Evolutionary conservation across 2,113 vertebrate genomes (phyloP).

Genomic region (Gnathonemus longibarbis): DNA sequence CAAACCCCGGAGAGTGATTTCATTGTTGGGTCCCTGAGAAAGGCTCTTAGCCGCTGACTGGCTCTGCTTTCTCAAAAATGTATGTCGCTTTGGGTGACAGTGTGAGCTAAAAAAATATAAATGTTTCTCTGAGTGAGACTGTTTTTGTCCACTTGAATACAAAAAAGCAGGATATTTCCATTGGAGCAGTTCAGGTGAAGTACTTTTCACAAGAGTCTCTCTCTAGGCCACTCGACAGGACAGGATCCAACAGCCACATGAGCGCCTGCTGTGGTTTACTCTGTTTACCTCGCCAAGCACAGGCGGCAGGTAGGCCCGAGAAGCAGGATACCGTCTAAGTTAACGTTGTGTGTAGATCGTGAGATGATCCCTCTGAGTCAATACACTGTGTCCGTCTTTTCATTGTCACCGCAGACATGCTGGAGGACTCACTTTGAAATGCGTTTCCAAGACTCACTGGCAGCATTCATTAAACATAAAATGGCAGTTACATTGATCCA

Average conservation of each 20-base stretch:
- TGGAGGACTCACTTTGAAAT: background rate
- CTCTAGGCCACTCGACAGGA: background rate
- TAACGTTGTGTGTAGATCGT: constrained; percentile 46
- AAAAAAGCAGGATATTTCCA: background rate
- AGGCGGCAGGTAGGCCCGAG: constrained; percentile 35
- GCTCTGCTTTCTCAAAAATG: background rate
- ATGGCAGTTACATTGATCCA: background rate
- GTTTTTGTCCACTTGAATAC: background rate
- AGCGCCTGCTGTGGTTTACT: constrained; percentile 20
- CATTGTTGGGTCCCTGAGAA: background rate
- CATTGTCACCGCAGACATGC: constrained; percentile 42
- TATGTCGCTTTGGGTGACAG: background rate
- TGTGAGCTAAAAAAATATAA: background rate
- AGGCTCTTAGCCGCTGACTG: background rate
- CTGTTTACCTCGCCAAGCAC: constrained; percentile 43
- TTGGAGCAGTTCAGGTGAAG: background rate
- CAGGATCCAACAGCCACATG: background rate
- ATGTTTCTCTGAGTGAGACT: background rate
- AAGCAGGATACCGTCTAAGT: constrained; percentile 36
- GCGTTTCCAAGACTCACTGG: background rate
- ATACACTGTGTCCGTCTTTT: constrained; percentile 28
- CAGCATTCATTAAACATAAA: background rate
- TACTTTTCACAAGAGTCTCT: background rate
- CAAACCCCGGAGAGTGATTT: background rate
- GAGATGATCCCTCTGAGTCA: constrained; percentile 34